A percentile compares a stretch with the other conserved stretches of the same genome.
phyloP scores from a whole-genome alignment of 2,113 vertebrate genomes.

The Zosterops japonicus region DNA sequence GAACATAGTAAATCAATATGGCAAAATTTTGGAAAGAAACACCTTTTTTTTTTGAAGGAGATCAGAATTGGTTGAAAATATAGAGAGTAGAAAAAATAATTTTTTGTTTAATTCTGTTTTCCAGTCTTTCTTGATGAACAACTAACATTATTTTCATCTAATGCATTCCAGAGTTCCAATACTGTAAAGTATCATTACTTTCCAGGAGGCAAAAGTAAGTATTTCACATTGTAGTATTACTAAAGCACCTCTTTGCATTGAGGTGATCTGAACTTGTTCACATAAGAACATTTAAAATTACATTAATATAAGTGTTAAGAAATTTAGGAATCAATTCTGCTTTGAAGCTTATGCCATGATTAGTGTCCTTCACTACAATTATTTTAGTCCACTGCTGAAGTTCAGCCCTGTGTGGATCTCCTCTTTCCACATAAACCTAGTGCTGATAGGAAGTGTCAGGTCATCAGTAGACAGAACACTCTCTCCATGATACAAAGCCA shows the following conservation, averaged over 20 bases:
- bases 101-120: neutral
- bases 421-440: neutral
- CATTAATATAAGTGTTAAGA: neutral
- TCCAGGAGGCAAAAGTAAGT: neutral
- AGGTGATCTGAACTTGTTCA: neutral
- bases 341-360: neutral
- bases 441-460: neutral
- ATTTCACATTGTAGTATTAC: neutral
- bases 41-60: neutral
- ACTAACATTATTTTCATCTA: neutral
- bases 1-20: neutral
- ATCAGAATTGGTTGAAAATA: neutral
- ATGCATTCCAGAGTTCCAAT: neutral
- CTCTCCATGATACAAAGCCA: neutral
- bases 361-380: neutral
- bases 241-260: neutral
- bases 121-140: neutral
- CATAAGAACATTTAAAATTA: neutral
- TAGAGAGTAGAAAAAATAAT: neutral
- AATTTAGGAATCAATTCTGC: neutral
- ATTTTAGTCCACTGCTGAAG: neutral
- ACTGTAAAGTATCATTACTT: neutral
- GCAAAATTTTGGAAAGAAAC: neutral
- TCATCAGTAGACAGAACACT: neutral
- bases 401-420: neutral